Conservation (phyloP, 1,140 invertebrate species). For the Drosophila ironensis region DNA sequence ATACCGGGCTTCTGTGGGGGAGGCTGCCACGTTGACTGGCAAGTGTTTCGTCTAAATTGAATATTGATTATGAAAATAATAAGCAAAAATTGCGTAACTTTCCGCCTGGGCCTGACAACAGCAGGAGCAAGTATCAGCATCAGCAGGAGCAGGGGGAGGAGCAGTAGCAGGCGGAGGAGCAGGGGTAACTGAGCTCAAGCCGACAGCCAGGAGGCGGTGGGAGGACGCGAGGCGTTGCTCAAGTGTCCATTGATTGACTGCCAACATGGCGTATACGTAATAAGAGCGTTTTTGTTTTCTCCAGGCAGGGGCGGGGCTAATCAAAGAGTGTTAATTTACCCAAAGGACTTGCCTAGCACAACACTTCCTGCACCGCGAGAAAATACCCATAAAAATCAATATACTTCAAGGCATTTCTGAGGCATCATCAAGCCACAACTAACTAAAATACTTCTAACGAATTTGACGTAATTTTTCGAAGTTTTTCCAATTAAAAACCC, state of each 20-base stretch:
- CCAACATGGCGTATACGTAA: slow-evolving; percentile 77
- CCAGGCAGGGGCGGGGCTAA: slow-evolving; percentile 34
- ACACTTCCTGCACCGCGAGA: slow-evolving; percentile 6
- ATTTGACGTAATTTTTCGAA: no score
- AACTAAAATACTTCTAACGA: no score
- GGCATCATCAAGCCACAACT: no score
- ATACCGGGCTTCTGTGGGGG: neutral
- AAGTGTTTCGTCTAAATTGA: slow-evolving; percentile 76
- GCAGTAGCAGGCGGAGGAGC: slow-evolving; percentile 9
- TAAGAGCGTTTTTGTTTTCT: slow-evolving; percentile 58
- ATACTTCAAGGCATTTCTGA: no score
- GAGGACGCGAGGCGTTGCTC: slow-evolving; percentile 45
- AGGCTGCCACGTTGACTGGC: slow-evolving; percentile 51
- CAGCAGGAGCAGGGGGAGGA: neutral
- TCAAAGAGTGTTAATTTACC: slow-evolving; percentile 80
- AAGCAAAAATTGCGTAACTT: slow-evolving; percentile 80
- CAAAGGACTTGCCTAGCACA: slow-evolving; percentile 62
- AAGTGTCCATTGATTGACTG: slow-evolving; percentile 78
- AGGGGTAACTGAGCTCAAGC: no score
- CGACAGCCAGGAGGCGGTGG: neutral
- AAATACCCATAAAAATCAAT: no score
- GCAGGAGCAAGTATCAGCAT: slow-evolving; percentile 13
- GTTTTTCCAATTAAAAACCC: no score
- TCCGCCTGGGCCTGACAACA: slow-evolving; percentile 69
- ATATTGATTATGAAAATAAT: slow-evolving; percentile 81